phyloP scores from a whole-genome alignment of 1,140 invertebrate genomes.

The Thaumetopoea pityocampa region DNA sequence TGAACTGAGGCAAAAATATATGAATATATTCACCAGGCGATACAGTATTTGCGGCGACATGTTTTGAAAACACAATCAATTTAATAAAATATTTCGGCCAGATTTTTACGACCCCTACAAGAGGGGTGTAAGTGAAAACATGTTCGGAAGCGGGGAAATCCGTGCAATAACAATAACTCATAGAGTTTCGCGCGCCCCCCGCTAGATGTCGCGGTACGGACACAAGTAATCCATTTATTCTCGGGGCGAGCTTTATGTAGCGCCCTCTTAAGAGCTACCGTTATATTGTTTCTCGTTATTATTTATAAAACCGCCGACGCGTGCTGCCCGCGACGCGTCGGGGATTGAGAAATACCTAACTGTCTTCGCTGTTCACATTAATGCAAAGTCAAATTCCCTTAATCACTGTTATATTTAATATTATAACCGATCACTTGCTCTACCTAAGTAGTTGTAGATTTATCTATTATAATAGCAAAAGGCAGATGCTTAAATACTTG shows the following conservation, averaged over 20 bases:
- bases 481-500: no score
- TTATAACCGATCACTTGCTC: no score
- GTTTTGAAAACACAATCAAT: conserved; percentile 41
- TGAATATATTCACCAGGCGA: conserved; percentile 4
- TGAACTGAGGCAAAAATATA: conserved; percentile 1
- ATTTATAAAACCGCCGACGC: conserved; percentile 57
- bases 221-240: conserved; percentile 75
- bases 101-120: conserved; percentile 61
- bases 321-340: conserved; percentile 25
- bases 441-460: no score
- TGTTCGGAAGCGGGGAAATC: conserved; percentile 67
- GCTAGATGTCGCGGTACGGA: conserved; percentile 65
- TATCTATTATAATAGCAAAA: no score
- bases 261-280: conserved; percentile 58
- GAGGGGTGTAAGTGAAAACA: conserved; percentile 67
- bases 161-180: conserved; percentile 73
- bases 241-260: conserved; percentile 69
- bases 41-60: conserved; percentile 14
- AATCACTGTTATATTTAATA: conserved; percentile 15
- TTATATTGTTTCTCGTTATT: conserved; percentile 70
- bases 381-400: conserved; percentile 1
- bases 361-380: conserved; percentile 5
- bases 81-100: conserved; percentile 56
- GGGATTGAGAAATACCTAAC: conserved; percentile 36
- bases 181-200: conserved; percentile 60